A percentile compares a stretch with the other conserved stretches of the same genome.
These are phyloP conservation scores for Tuberolachnus salignus DNA, from an alignment of 2,888 invertebrate genomes.

Conservation along the genomic window DNA sequence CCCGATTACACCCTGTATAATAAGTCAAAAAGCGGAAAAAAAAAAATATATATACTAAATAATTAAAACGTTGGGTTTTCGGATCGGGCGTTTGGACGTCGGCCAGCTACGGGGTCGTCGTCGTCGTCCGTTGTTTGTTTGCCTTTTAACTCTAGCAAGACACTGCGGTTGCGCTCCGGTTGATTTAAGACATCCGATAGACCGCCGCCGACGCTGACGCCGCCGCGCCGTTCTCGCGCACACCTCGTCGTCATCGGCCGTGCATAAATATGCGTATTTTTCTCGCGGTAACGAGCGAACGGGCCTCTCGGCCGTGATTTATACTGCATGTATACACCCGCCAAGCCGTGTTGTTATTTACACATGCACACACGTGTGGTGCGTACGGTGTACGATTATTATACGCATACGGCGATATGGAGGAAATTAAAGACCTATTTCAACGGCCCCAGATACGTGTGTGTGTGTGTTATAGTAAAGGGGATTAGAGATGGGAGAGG, in stretches of 20 bases:
- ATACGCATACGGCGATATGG: background rate
- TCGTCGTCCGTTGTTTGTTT: conserved; percentile 42
- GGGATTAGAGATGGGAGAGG: too few relatives aligned
- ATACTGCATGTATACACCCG: background rate
- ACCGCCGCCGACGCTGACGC: background rate
- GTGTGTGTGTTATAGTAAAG: too few relatives aligned
- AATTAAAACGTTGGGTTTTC: conserved; percentile 38
- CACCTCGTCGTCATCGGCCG: background rate
- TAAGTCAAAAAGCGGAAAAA: too few relatives aligned
- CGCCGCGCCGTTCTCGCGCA: background rate
- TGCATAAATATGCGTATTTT: background rate
- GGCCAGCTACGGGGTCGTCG: conserved; percentile 23
- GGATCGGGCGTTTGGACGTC: conserved; percentile 25
- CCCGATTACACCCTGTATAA: too few relatives aligned
- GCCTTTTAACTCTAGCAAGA: conserved; percentile 31
- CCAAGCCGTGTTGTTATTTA: too few relatives aligned
- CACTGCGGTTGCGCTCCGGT: conserved; percentile 28
- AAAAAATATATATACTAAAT: too few relatives aligned
- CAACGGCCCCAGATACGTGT: too few relatives aligned
- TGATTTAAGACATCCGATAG: conserved; percentile 52
- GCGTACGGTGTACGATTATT: background rate
- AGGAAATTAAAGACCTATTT: too few relatives aligned
- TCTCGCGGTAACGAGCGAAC: conserved; percentile 21
- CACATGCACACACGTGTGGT: too few relatives aligned
- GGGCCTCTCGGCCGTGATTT: conserved; percentile 38